A percentile compares a stretch with the other conserved stretches of the same genome.
phyloP scores from a whole-genome alignment of 2,888 invertebrate species.

The Molanna angustata region DNA sequence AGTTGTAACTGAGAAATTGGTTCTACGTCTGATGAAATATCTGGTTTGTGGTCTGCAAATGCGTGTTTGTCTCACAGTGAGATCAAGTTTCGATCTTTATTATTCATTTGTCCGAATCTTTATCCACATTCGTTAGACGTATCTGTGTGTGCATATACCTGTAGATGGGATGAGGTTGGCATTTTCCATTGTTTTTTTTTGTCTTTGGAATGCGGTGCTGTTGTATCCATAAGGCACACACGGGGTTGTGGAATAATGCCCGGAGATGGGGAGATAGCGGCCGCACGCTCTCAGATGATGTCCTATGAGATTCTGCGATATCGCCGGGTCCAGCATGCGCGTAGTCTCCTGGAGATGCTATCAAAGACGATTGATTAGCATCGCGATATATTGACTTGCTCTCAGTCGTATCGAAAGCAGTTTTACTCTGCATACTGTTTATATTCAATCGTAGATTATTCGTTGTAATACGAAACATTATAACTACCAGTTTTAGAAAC shows the following conservation, averaged over 20 bases:
- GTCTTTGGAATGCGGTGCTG: constrained; percentile 26
- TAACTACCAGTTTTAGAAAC: too few species aligned
- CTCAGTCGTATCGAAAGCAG: background rate
- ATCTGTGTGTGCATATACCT: constrained; percentile 9
- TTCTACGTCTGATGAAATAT: too few species aligned
- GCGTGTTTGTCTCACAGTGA: too few species aligned
- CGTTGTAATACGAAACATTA: too few species aligned
- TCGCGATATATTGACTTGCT: background rate
- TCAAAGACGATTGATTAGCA: constrained; percentile 22
- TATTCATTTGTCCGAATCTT: too few species aligned
- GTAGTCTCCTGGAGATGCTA: constrained; percentile 18
- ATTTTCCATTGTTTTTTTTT: constrained; percentile 20
- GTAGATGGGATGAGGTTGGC: constrained; percentile 16
- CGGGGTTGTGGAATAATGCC: constrained; percentile 27
- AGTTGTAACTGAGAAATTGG: constrained; percentile 9
- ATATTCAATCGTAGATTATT: too few species aligned
- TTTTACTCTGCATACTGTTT: background rate
- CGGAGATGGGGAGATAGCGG: constrained; percentile 20
- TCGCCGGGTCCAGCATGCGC: constrained; percentile 6
- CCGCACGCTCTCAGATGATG: constrained; percentile 26
- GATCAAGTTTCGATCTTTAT: too few species aligned
- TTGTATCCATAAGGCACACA: constrained; percentile 23
- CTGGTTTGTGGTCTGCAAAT: too few species aligned
- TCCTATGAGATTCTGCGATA: constrained; percentile 17
- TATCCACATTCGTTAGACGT: background rate